A percentile compares a stretch with the other conserved stretches of the same genome.
Evolutionary conservation across 2,888 invertebrate genomes (phyloP).

Genomic region (Acronicta aceris): DNA sequence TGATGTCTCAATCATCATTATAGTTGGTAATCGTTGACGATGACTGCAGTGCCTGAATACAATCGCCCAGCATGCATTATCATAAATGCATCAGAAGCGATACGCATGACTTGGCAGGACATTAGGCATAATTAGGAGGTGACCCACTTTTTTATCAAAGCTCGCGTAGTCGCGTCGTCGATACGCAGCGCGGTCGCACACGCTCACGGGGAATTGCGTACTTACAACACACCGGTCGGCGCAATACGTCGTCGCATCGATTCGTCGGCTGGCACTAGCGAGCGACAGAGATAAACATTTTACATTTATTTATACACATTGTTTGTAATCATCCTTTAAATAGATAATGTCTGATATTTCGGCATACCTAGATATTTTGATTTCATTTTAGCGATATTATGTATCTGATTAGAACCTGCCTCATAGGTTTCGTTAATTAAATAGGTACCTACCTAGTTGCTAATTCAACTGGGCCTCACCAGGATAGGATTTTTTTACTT

Average conservation of each 20-base stretch:
- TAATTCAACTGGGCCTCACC: no score
- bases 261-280: constrained; percentile 6
- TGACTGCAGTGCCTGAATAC: constrained; percentile 59
- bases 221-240: constrained; percentile 41
- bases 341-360: constrained; percentile 43
- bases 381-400: constrained; percentile 9
- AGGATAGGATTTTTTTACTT: no score
- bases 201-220: constrained; percentile 28
- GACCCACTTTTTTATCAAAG: constrained; percentile 82
- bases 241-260: constrained; percentile 19
- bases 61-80: constrained; percentile 66
- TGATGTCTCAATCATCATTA: no score
- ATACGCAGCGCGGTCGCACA: constrained; percentile 67
- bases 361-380: constrained; percentile 29
- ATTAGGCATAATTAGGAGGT: constrained; percentile 81
- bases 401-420: no score
- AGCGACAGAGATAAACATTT: constrained; percentile 48
- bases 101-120: constrained; percentile 78
- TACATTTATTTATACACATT: constrained; percentile 49
- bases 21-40: constrained; percentile 48
- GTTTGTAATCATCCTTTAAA: constrained; percentile 53
- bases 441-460: no score
- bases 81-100: constrained; percentile 77
- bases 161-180: constrained; percentile 59
- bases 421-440: no score